Base-by-base conservation (phyloP, 2,113 vertebrate genomes). In the Strix uralensis region DNA sequence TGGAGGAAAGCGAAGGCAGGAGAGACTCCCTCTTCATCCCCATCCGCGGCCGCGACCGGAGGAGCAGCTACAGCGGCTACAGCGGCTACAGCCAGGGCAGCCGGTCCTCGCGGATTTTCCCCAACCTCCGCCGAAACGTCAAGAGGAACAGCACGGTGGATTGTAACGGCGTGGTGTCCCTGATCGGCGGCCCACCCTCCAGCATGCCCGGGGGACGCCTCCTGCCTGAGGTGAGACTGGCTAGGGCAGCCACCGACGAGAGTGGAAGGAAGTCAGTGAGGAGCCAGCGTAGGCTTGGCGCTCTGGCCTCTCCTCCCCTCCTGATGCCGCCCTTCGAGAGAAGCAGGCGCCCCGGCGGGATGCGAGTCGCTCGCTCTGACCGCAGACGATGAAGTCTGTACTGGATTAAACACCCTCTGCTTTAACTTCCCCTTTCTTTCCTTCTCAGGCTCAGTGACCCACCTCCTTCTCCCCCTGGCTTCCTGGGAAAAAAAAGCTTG, bases 141-240 rank as follows among this genome's bases (percentile, higher is more conserved):
- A 99, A 99, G 98, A 98, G 99, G 97, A 99, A 99, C 98, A 99
- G 99, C 99, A 99, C 99, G 0, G 99, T 99, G 96, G 99, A 99
- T 86, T 99, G 99, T 97, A 99, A 99, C 44, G 99, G 99, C 80
- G 99, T 99, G 92, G 99, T 99, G 97, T 99, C 99, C 40, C 98
- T 99, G 98, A 99, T 99, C 94, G 99, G 99, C 5, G 98, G 98
- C 14, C 98, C 99, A 0, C 99, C 97, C 22, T 97, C 98, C 69
- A 98, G 98, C 97, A 96, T 99, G 97, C 99, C 98, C 10, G 98
- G 98, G 22, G 99, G 99, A 88, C 98, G 99, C 77, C 99, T 99
- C 96, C 98, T 99, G 99, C 99, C 99, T 97, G 99, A 99, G 99
- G 99, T 99, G 99, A 99, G 98, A 98, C 99, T 42, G 13, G 40